These are phyloP conservation scores for Belonocnema kinseyi DNA, from an alignment of 1,140 invertebrate species.

Conservation along the genomic window DNA sequence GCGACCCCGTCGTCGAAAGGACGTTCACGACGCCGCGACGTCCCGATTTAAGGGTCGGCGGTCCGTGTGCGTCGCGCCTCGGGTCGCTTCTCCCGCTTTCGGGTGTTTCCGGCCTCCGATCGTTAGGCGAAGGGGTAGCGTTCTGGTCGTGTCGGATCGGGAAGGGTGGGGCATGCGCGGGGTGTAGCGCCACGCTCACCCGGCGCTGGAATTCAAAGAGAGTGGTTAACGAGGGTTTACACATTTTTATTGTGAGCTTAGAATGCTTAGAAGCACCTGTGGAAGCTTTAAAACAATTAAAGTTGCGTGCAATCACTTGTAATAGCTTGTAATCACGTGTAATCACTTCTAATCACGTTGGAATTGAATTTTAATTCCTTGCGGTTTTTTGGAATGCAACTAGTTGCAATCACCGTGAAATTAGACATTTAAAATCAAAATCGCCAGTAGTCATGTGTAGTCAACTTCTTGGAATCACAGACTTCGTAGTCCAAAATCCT, in stretches of 20 bases:
- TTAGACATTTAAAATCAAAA: too few species aligned
- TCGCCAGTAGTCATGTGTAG: too few species aligned
- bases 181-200: neutral
- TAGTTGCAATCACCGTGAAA: too few species aligned
- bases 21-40: slow-evolving; percentile 33
- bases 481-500: too few species aligned
- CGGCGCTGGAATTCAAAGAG: neutral
- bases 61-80: slow-evolving; percentile 43
- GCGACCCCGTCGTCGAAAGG: slow-evolving; percentile 42
- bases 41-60: slow-evolving; percentile 43
- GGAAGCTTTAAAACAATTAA: too few species aligned
- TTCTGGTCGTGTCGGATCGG: slow-evolving; percentile 21
- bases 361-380: too few species aligned
- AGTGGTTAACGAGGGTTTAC: neutral
- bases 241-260: neutral
- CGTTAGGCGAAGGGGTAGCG: slow-evolving; percentile 61
- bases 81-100: slow-evolving; percentile 48
- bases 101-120: slow-evolving; percentile 68
- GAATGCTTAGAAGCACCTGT: too few species aligned
- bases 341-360: too few species aligned
- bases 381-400: too few species aligned
- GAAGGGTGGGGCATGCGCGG: neutral
- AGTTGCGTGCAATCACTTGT: too few species aligned
- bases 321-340: too few species aligned
- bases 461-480: too few species aligned